Evolutionary conservation across 2,797 vertebrate genomes (phyloP).

Genomic region (Tenualosa ilisha): DNA sequence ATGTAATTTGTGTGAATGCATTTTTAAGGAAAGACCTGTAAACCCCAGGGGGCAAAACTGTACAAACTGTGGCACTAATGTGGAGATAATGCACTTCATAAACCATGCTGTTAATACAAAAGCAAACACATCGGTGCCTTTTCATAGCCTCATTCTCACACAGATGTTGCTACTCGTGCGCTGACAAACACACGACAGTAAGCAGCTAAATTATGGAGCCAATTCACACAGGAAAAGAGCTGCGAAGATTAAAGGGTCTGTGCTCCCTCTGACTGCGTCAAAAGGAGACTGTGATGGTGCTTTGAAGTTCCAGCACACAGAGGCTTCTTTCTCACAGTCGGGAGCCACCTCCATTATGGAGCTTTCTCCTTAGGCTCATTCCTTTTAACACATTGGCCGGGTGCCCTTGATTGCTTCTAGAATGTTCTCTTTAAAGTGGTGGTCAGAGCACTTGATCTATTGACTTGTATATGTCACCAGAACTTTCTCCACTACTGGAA

Average conservation of each 20-base stretch:
- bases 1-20: not conserved
- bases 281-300: not conserved
- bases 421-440: not conserved
- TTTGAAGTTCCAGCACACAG: constrained; percentile 7
- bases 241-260: not conserved
- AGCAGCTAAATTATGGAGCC: constrained; percentile 7
- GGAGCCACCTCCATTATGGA: not conserved
- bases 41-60: not conserved
- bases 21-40: not conserved
- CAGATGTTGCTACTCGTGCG: not conserved
- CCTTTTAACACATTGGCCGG: not conserved
- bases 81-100: not conserved
- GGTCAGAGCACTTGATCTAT: not conserved
- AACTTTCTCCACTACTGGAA: not conserved
- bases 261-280: not conserved
- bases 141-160: not conserved
- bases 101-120: not conserved
- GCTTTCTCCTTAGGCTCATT: not conserved
- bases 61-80: not conserved
- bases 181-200: not conserved
- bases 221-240: not conserved
- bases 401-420: not conserved
- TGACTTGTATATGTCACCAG: not conserved
- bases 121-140: not conserved
- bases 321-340: not conserved